Base-by-base conservation (phyloP, 2,113 vertebrate species). In the Vidua chalybeata region DNA sequence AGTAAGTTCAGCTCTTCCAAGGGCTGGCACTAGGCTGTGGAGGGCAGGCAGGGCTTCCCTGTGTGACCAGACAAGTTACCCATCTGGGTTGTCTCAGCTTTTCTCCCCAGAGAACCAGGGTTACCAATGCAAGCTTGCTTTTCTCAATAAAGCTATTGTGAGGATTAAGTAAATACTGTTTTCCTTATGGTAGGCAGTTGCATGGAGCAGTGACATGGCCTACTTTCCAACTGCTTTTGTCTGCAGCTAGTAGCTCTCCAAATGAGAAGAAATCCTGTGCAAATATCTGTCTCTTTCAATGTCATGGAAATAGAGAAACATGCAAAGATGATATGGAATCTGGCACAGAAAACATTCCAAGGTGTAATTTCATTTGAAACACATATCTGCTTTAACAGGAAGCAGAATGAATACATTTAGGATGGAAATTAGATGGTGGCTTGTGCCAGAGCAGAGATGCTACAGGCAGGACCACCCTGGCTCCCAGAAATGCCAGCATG, bases 291-390 rank as follows among this genome's bases (percentile, higher is more conserved):
- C 58, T 88, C 35, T 61, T 74, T 83, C 64, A 84, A 72, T 76
- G 61, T 61, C 58, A 78, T 0, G 3, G 83, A 90, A 93, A 81
- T 51, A 75, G 73, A 82, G 86, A 72, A 96, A 75, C 76, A 87
- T 0, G 0, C 61, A 27, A 72, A 56, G 82, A 74, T 59, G 24
- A 84, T 84, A 48, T 4, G 54, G 90, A 94, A 88, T 90, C 81
- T 92, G 88, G 83, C 79, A 84, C 2, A 0, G 88, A 61, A 86
- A 87, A 26, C 45, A 39, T 67, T 81, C 76, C 85, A 59, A 16
- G 71, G 92, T 78, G 90, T 92, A 78, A 95, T 93, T 93, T 89
- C 64, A 95, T 92, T 89, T 93, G 88, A 81, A 87, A 90, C 0
- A 0, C 80, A 3, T 52, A 61, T 92, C 85, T 94, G 79, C 73